Conservation (phyloP, 2,888 invertebrate species). For the Tuta absoluta region DNA sequence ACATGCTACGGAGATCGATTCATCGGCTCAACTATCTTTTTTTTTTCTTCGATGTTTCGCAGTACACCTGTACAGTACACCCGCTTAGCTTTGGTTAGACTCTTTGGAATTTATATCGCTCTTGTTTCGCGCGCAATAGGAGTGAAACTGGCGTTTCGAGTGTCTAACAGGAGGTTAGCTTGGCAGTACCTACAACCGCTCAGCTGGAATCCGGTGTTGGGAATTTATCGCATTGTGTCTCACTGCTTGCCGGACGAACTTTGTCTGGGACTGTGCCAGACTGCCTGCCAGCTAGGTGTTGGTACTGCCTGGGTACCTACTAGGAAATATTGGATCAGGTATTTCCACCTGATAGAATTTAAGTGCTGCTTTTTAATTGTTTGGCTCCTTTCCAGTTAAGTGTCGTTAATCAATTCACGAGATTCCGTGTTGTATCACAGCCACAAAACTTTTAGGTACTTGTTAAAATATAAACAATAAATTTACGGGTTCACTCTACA, state of each 20-base stretch:
- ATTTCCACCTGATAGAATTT: neutral
- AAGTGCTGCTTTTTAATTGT: neutral
- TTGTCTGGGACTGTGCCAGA: slow-evolving; percentile 9
- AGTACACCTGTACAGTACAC: neutral
- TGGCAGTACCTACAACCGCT: slow-evolving; percentile 5
- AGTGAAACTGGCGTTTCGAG: no score
- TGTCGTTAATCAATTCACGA: no score
- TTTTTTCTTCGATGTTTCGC: neutral
- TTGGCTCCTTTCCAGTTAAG: neutral
- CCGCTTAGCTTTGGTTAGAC: no score
- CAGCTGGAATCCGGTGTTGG: neutral
- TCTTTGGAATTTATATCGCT: no score
- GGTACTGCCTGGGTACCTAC: neutral
- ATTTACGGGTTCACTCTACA: no score
- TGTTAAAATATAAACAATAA: no score
- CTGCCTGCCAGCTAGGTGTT: slow-evolving; percentile 3
- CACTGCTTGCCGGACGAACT: slow-evolving; percentile 2
- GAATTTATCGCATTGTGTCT: slow-evolving; percentile 13
- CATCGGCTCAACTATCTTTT: neutral
- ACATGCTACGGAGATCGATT: neutral
- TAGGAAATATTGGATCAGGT: neutral
- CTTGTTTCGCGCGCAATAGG: no score
- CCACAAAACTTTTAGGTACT: no score
- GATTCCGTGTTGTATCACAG: no score
- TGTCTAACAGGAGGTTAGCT: no score